phyloP scores from a whole-genome alignment of 1,140 invertebrate species.

The Drosophila kikkawai region DNA sequence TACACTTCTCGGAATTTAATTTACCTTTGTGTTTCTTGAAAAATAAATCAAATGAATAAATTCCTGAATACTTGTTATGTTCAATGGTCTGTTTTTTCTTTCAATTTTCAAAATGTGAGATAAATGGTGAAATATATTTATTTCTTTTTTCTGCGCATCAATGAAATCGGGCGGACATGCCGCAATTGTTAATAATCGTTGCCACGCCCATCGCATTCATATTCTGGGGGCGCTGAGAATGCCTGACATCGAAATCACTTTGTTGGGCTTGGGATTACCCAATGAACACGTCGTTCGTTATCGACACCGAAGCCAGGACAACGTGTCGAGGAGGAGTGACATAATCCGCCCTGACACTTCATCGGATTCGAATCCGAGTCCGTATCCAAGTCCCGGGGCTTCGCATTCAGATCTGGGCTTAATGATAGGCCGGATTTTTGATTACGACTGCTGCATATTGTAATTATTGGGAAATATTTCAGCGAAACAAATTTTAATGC shows the following conservation, averaged over 20 bases:
- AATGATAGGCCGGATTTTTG: background rate
- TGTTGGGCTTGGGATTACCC: conserved; percentile 53
- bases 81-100: background rate
- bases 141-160: conserved; percentile 6
- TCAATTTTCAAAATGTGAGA: background rate
- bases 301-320: conserved; percentile 43
- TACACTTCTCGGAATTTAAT: background rate
- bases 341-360: conserved; percentile 67
- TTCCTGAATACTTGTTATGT: background rate
- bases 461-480: background rate
- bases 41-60: background rate
- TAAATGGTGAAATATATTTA: background rate
- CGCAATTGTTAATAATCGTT: conserved; percentile 70
- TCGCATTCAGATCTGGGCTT: background rate
- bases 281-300: conserved; percentile 74
- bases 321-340: conserved; percentile 27
- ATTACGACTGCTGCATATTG: background rate
- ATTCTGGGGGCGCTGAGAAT: conserved; percentile 37
- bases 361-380: background rate
- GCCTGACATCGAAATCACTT: conserved; percentile 76
- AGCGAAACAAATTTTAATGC: background rate
- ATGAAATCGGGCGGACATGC: conserved; percentile 56
- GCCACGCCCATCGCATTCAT: conserved; percentile 48
- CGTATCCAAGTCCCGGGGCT: background rate
- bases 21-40: background rate